phyloP scores from a whole-genome alignment of 2,113 vertebrate genomes.

The Corydoras maculifer region DNA sequence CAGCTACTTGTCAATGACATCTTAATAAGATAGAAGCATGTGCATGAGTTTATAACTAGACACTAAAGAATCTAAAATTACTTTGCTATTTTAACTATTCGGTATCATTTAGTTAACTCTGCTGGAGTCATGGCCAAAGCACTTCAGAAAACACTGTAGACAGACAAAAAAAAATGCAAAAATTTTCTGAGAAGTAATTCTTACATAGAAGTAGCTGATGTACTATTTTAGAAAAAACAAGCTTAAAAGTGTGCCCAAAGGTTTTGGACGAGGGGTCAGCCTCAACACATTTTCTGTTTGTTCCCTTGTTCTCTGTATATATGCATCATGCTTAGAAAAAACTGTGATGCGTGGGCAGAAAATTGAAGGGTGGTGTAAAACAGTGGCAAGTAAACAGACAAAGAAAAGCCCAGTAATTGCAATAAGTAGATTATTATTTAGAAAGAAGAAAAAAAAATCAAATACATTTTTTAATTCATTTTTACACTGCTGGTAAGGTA shows the following conservation, averaged over 20 bases:
- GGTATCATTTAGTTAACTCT: background rate
- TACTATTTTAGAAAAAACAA: too few relatives aligned
- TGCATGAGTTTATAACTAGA: background rate
- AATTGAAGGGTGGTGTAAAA: background rate
- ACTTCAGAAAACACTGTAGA: too few relatives aligned
- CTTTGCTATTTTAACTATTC: background rate
- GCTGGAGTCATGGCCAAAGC: too few relatives aligned
- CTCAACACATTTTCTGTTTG: too few relatives aligned
- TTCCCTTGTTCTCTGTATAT: background rate
- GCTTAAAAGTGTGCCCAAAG: too few relatives aligned
- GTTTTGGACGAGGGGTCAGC: background rate
- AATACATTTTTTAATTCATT: too few relatives aligned
- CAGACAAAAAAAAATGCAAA: too few relatives aligned
- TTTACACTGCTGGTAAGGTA: too few relatives aligned
- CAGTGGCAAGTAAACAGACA: background rate
- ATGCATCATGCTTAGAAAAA: background rate
- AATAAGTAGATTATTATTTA: background rate
- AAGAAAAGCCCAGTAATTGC: background rate
- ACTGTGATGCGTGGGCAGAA: background rate
- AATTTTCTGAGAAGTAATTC: too few relatives aligned
- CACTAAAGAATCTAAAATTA: too few relatives aligned
- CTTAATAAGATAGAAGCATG: background rate
- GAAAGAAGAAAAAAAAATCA: too few relatives aligned
- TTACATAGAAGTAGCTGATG: too few relatives aligned
- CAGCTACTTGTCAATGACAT: conserved; percentile 3